phyloP scores from a whole-genome alignment of 2,113 vertebrate genomes.

The Panthera tigris region DNA sequence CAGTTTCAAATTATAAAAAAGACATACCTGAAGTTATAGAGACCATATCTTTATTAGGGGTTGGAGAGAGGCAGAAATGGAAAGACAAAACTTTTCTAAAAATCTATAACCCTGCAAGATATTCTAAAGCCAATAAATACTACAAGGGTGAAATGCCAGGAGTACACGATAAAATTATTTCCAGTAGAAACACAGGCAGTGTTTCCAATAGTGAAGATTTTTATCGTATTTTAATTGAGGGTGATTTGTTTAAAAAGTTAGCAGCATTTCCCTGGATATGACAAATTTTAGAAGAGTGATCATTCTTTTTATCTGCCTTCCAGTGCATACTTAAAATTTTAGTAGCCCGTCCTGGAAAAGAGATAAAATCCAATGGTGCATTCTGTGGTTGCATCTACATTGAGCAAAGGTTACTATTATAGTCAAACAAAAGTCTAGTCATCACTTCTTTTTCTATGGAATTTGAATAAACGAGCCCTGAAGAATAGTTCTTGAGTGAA shows the following conservation, averaged over 20 bases:
- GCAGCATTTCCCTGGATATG: neutral
- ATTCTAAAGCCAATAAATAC: neutral
- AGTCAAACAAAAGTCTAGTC: slow-evolving; percentile 55
- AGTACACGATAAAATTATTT: neutral
- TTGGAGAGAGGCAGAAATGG: neutral
- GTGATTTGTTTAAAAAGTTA: neutral
- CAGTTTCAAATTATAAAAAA: neutral
- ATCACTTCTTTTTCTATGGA: slow-evolving; percentile 29
- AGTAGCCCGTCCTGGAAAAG: neutral
- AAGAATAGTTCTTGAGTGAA: slow-evolving; percentile 62
- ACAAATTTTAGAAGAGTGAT: neutral
- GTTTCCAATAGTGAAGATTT: neutral
- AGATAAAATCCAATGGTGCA: slow-evolving; percentile 29
- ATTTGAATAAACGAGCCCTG: slow-evolving; percentile 63
- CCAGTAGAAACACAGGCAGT: neutral
- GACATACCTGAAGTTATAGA: neutral
- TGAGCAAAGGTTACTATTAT: slow-evolving; percentile 40
- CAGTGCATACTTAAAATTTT: slow-evolving; percentile 47
- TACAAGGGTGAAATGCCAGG: neutral
- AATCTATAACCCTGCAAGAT: neutral
- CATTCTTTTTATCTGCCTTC: slow-evolving; percentile 11
- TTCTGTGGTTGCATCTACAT: neutral
- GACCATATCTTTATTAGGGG: neutral
- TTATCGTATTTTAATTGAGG: neutral
- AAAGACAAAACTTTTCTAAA: neutral